Percentiles rank a stretch among this genome's conserved stretches.
Conservation (phyloP, 2,888 invertebrate species). For the Scaeva pyrastri region DNA sequence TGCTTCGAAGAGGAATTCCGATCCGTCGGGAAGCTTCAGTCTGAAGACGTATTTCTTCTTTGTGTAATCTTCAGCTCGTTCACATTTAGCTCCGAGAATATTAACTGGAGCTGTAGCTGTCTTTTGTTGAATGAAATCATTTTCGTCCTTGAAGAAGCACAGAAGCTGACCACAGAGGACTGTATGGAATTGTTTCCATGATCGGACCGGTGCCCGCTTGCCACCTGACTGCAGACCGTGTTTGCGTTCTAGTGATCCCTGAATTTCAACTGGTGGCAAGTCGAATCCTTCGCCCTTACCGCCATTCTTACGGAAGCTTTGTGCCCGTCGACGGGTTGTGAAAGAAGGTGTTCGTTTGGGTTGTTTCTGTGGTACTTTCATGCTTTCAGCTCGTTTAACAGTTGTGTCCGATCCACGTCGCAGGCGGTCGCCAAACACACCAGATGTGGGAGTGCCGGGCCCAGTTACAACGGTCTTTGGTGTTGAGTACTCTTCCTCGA, state of each 20-base stretch:
- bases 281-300: slow-evolving; percentile 85
- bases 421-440: slow-evolving; percentile 86
- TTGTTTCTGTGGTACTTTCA: slow-evolving; percentile 93
- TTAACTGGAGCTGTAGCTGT: slow-evolving; percentile 94
- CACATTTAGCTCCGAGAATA: slow-evolving; percentile 91
- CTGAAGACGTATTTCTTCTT: slow-evolving; percentile 98
- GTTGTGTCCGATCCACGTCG: slow-evolving; percentile 86
- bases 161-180: slow-evolving; percentile 98
- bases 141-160: slow-evolving; percentile 98
- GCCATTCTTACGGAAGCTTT: slow-evolving; percentile 92
- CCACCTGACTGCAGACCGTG: slow-evolving; percentile 97
- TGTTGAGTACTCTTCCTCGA: slow-evolving; percentile 79
- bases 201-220: slow-evolving; percentile 96
- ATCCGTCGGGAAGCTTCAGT: slow-evolving; percentile 93
- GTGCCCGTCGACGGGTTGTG: slow-evolving; percentile 94
- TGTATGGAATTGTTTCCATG: slow-evolving; percentile 97
- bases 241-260: slow-evolving; percentile 95
- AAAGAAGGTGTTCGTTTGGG: slow-evolving; percentile 97
- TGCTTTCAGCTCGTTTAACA: slow-evolving; percentile 94
- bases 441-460: slow-evolving; percentile 70
- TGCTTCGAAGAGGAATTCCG: slow-evolving; percentile 96
- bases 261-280: slow-evolving; percentile 96
- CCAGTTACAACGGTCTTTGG: slow-evolving; percentile 80
- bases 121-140: slow-evolving; percentile 94
- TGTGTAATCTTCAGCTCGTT: slow-evolving; percentile 95